Percentiles rank a stretch among this genome's conserved stretches.
Conservation (phyloP, 1,140 invertebrate genomes). For the Anagrus nilaparvatae region DNA sequence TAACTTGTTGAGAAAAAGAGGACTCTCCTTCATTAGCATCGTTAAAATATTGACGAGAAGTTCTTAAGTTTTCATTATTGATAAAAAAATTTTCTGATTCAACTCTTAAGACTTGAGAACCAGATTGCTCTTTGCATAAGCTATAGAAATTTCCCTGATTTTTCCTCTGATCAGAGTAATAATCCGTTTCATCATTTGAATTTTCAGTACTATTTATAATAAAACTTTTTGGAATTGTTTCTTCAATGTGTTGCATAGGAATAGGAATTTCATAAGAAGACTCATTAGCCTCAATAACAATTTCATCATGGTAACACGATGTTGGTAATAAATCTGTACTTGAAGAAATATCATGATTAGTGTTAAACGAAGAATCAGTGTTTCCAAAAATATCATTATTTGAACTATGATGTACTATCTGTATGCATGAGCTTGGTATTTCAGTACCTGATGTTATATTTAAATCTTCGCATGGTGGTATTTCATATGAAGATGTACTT, state of each 20-base stretch:
- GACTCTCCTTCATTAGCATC: too few species aligned
- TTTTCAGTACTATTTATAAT: constrained; percentile 35
- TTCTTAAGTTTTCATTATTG: too few species aligned
- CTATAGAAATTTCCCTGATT: too few species aligned
- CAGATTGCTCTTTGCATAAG: too few species aligned
- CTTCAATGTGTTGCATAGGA: constrained; percentile 35
- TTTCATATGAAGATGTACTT: constrained; percentile 41
- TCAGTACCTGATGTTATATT: constrained; percentile 38
- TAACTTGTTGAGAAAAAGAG: too few species aligned
- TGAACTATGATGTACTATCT: constrained; percentile 34
- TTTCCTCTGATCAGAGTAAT: constrained; percentile 31
- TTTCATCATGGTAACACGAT: constrained; percentile 36
- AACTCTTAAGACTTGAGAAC: too few species aligned
- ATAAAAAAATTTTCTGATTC: too few species aligned
- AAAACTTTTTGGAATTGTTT: constrained; percentile 33
- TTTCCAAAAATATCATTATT: constrained; percentile 38
- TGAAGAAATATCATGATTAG: constrained; percentile 37
- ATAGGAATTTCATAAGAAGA: constrained; percentile 36
- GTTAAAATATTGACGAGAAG: too few species aligned
- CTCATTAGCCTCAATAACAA: constrained; percentile 35
- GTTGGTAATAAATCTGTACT: constrained; percentile 31
- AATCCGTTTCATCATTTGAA: constrained; percentile 31
- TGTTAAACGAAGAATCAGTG: constrained; percentile 36
- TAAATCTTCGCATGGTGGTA: constrained; percentile 37
- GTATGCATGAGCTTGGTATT: constrained; percentile 28